Evolutionary conservation across 2,888 invertebrate species (phyloP), one percentile per base, ranked within the genome.

Genomic region (Lycocerus yunnanus): DNA sequence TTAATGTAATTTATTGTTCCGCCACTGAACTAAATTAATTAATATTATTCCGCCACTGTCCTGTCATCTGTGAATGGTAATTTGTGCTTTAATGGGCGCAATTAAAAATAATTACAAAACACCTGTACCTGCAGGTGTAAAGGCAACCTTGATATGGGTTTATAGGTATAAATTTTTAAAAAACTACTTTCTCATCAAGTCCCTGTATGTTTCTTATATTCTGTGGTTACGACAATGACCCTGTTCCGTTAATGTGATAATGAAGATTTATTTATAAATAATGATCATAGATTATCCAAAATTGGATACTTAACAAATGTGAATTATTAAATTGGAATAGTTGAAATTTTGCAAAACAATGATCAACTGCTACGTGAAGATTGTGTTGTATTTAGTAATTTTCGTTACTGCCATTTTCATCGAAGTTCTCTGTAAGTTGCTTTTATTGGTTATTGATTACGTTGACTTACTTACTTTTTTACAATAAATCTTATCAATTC

Each of bases 401-500:
- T 61, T 78, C 59, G 66, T 74, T 27, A 70, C 71, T 65, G 69
- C 78, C 70, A 70, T 81, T 63, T 66, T 80, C 70, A 74, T 75
- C 67, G 78, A 81, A 69, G 73, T 81, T 69, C 76, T 79, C 69
- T 81, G 81, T 81, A 75, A 81, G 81, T 81, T 79, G 6, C 58
- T 60, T 8, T 74, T 65, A 43, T 67, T 66, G 63, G 18, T 68
- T 68, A 16, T 24, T 58, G n/a, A 43, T n/a, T 43, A n/a, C 13
- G 43, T 43, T 43, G 43, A 43, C 43, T n/a, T 43, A 43, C 6
- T 5, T 43, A 43, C 4, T 43, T 43, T 43, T 43, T 43, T 6
- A 43, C n/a, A n/a, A 43, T 6, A 6, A 43, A 43, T 8, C n/a
- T 43, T 43, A n/a, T n/a, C 43, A 6, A 2, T 2, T n/a, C n/a